Evolutionary conservation across 2,113 vertebrate species (phyloP).

Genomic region (Copsychus sechellarum): DNA sequence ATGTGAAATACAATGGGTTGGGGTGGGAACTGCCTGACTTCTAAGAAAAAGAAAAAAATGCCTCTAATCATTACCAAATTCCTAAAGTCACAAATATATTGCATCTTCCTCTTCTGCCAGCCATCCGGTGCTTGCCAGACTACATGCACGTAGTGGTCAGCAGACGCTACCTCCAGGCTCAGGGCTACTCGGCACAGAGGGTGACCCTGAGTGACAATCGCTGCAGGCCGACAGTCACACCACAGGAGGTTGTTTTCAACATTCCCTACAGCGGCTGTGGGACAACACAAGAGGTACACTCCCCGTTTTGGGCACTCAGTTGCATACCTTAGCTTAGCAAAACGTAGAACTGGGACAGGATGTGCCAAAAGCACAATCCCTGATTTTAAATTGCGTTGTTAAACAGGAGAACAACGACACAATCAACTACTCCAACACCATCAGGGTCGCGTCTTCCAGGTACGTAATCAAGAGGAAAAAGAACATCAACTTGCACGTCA

Average conservation of each 20-base stretch:
- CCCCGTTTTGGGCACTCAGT: fast-evolving
- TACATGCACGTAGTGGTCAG: constrained; percentile 71
- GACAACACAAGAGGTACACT: constrained; percentile 51
- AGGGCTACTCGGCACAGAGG: constrained; percentile 38
- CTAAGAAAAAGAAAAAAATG: background rate
- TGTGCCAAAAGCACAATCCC: background rate
- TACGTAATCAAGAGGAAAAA: constrained; percentile 60
- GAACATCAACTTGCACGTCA: constrained; percentile 53
- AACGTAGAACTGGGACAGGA: background rate
- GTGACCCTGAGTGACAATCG: background rate
- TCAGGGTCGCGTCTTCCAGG: background rate
- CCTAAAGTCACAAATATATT: background rate
- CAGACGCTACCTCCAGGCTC: constrained; percentile 57
- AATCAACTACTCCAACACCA: constrained; percentile 73
- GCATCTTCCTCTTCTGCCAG: background rate
- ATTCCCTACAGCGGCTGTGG: constrained; percentile 71
- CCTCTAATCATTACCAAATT: background rate
- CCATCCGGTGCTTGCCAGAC: constrained; percentile 63
- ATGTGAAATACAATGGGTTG: fast-evolving
- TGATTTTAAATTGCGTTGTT: background rate
- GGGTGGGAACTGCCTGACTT: background rate
- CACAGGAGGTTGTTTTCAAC: constrained; percentile 52
- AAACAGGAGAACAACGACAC: constrained; percentile 68
- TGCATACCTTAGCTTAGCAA: background rate
- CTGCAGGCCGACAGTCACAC: constrained; percentile 42